phyloP scores from a whole-genome alignment of 2,888 invertebrate species.

The Linyphia triangularis region DNA sequence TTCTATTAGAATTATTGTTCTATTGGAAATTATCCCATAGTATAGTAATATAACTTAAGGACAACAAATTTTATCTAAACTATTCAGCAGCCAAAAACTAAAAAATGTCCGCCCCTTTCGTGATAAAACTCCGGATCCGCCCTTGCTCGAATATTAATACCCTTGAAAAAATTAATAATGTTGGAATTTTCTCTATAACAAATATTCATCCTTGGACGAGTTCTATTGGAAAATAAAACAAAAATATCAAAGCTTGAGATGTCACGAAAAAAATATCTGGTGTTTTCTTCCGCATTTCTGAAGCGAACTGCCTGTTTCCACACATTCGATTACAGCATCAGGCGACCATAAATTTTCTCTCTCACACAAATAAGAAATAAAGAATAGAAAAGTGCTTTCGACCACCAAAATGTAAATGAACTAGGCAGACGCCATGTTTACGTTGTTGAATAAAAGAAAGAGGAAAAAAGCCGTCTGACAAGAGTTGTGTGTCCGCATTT shows the following conservation, averaged over 20 bases:
- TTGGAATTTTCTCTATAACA: too few species aligned
- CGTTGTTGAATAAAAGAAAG: neutral
- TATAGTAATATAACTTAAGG: too few species aligned
- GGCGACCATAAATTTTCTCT: conserved; percentile 19
- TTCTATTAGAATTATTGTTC: too few species aligned
- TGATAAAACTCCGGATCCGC: too few species aligned
- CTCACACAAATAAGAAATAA: conserved; percentile 33
- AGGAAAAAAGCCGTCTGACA: neutral
- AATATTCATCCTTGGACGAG: too few species aligned
- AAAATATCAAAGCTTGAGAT: neutral
- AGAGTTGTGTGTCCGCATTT: neutral
- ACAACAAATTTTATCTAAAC: too few species aligned
- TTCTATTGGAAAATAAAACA: too few species aligned
- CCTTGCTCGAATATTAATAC: too few species aligned
- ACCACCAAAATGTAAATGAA: conserved; percentile 51
- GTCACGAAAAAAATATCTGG: neutral
- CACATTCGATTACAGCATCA: conserved; percentile 43
- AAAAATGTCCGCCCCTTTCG: too few species aligned
- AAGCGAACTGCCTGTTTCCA: conserved; percentile 27
- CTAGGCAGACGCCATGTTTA: conserved; percentile 22
- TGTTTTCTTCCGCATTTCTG: conserved; percentile 38
- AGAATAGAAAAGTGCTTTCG: conserved; percentile 10
- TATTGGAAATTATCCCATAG: too few species aligned
- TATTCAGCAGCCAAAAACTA: too few species aligned
- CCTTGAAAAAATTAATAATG: too few species aligned